Percentiles rank a stretch among this genome's conserved stretches.
Conservation (phyloP, 35 echinoderm and acorn worm genomes). For the Apostichopus californicus region DNA sequence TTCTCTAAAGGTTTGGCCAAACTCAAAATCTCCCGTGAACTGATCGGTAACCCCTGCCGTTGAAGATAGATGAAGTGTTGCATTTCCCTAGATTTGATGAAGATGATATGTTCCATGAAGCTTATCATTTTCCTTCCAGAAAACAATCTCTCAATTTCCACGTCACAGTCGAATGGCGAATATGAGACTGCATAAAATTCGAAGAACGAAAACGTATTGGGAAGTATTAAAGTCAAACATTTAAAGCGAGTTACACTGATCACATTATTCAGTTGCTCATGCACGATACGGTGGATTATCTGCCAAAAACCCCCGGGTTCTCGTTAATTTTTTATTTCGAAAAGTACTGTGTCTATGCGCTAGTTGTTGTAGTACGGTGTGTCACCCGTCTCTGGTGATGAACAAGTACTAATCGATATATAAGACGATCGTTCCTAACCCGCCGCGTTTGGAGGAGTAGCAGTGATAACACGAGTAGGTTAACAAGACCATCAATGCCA, state of each 20-base stretch:
- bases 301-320: neutral
- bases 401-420: neutral
- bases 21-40: neutral
- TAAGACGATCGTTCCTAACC: neutral
- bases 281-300: neutral
- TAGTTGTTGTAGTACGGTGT: neutral
- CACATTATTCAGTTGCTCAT: neutral
- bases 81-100: neutral
- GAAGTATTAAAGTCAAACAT: slow-evolving; percentile 17
- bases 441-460: neutral
- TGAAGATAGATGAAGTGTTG: neutral
- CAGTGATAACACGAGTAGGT: neutral
- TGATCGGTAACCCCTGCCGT: neutral
- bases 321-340: neutral
- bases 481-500: neutral
- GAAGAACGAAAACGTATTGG: neutral
- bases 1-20: neutral
- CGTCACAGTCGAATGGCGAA: no score
- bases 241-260: neutral
- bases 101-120: neutral
- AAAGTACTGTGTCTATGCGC: neutral
- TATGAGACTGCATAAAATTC: neutral
- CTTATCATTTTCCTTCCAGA: slow-evolving; percentile 3
- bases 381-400: neutral
- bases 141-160: neutral